A percentile compares a stretch with the other conserved stretches of the same genome.
phyloP scores from a whole-genome alignment of 2,797 vertebrate genomes.

The Esox masquinongy region DNA sequence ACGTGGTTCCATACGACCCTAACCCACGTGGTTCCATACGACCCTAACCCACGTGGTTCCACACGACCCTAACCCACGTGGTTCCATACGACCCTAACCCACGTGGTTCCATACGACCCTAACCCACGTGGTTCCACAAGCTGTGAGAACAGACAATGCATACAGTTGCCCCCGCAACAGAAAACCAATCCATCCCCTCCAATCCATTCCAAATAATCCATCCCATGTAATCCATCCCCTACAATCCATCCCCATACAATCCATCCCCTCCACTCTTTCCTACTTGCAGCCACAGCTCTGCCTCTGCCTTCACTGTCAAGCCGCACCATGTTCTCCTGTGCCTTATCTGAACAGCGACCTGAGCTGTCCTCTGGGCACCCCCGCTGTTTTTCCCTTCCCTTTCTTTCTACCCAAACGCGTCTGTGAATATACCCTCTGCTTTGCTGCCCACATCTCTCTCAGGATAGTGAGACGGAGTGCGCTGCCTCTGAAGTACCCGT shows the following conservation, averaged over 20 bases:
- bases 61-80: too few relatives aligned
- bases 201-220: not conserved
- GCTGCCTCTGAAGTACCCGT: not conserved
- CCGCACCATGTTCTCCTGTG: not conserved
- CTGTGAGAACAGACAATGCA: constrained; percentile 45
- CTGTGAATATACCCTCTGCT: constrained; percentile 21
- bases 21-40: too few relatives aligned
- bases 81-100: too few relatives aligned
- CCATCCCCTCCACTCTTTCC: not conserved
- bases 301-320: not conserved
- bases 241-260: not conserved
- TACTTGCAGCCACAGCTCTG: not conserved
- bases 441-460: constrained; percentile 37
- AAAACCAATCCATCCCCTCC: constrained; percentile 13
- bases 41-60: too few relatives aligned
- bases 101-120: too few relatives aligned
- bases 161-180: constrained; percentile 9
- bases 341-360: not conserved
- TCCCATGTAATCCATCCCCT: constrained; percentile 36
- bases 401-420: not conserved
- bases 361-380: not conserved
- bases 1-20: too few relatives aligned
- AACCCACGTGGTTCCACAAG: not conserved
- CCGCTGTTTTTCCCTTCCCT: not conserved
- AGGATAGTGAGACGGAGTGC: not conserved